phyloP scores from a whole-genome alignment of 2,888 invertebrate genomes.

The Latrodectus hesperus region DNA sequence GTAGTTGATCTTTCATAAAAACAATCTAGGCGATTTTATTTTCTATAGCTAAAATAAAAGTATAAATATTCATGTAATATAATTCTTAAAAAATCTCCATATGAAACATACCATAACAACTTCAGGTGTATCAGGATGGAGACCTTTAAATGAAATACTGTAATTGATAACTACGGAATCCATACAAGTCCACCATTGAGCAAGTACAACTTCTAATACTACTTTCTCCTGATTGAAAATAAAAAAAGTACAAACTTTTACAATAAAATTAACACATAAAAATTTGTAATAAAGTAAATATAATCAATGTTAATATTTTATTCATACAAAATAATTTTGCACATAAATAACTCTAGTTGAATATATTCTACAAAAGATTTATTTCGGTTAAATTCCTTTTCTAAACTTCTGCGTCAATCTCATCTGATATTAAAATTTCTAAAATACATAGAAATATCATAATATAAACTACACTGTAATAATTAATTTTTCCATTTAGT shows the following conservation, averaged over 20 bases:
- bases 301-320: too few species aligned
- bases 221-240: constrained; percentile 86
- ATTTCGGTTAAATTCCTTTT: too few species aligned
- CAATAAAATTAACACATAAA: background rate
- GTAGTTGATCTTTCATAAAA: too few species aligned
- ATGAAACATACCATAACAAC: constrained; percentile 78
- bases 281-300: background rate
- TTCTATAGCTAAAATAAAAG: background rate
- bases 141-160: constrained; percentile 87
- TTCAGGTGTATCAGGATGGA: constrained; percentile 80
- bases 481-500: too few species aligned
- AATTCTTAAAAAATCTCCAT: background rate
- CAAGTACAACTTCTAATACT: constrained; percentile 90
- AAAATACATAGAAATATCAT: too few species aligned
- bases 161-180: constrained; percentile 86
- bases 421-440: too few species aligned
- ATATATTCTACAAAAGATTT: too few species aligned
- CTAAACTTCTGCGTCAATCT: too few species aligned
- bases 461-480: too few species aligned
- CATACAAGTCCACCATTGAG: constrained; percentile 95
- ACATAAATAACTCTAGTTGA: too few species aligned
- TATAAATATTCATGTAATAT: background rate
- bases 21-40: background rate
- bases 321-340: too few species aligned
- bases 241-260: constrained; percentile 79